Evolutionary conservation across 2,113 vertebrate genomes (phyloP).

Genomic region (Xiphias gladius): DNA sequence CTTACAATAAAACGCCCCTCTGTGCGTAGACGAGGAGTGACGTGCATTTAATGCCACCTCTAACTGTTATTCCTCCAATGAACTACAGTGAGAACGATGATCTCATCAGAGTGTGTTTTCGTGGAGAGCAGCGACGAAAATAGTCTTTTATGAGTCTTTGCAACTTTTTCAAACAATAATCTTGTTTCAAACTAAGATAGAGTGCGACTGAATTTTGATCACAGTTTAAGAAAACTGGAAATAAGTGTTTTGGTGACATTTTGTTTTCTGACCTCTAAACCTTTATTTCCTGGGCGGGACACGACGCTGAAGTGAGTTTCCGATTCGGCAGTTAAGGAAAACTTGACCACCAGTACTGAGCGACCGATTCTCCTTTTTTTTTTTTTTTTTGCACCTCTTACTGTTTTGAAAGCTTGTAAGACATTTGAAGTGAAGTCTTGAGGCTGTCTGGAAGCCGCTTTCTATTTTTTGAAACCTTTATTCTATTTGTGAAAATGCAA

Average conservation of each 20-base stretch:
- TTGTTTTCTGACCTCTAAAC: background rate
- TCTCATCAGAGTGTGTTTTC: slow-evolving; percentile 28
- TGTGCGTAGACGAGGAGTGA: background rate
- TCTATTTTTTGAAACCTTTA: too few relatives aligned
- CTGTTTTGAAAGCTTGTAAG: too few relatives aligned
- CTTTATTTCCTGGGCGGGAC: too few relatives aligned
- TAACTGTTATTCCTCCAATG: slow-evolving; percentile 5
- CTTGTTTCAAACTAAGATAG: background rate
- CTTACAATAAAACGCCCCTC: background rate
- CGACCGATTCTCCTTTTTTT: too few relatives aligned
- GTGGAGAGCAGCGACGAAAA: slow-evolving; percentile 44
- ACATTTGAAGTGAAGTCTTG: too few relatives aligned
- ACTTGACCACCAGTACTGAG: too few relatives aligned
- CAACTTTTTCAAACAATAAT: background rate
- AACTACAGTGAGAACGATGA: slow-evolving; percentile 23
- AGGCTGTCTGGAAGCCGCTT: too few relatives aligned
- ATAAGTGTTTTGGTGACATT: background rate
- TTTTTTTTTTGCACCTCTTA: too few relatives aligned
- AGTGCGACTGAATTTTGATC: accelerated
- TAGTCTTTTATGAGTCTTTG: background rate
- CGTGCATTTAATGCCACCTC: background rate
- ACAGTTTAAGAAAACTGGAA: background rate
- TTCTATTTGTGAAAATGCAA: too few relatives aligned
- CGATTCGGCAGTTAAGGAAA: too few relatives aligned
- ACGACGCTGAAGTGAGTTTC: too few relatives aligned